A percentile compares a stretch with the other conserved stretches of the same genome.
phyloP scores from a whole-genome alignment of 2,113 vertebrate species.

The Muntiacus muntjak region DNA sequence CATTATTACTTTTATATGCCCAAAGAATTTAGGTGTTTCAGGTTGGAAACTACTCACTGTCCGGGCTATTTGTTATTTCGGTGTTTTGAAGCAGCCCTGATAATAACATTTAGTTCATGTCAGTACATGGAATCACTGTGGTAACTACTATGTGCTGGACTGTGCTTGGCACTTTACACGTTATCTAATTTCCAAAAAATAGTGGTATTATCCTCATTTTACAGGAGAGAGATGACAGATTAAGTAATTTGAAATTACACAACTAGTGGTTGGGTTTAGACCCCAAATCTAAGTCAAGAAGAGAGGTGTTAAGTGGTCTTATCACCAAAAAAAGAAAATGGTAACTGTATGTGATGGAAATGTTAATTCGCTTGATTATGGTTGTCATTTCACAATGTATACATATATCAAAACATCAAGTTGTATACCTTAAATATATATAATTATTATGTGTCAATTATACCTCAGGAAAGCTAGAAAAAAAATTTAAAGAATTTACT shows the following conservation, averaged over 20 bases:
- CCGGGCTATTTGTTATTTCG: not conserved
- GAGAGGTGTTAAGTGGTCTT: not conserved
- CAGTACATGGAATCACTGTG: not conserved
- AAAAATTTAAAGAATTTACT: not conserved
- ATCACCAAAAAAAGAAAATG: not conserved
- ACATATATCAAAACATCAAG: not conserved
- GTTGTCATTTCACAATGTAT: not conserved
- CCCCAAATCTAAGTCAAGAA: not conserved
- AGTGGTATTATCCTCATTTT: not conserved
- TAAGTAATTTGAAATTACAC: not conserved
- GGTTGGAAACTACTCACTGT: not conserved
- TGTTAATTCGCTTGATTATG: not conserved
- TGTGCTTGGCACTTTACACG: not conserved
- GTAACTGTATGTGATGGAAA: not conserved
- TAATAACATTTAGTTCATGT: not conserved
- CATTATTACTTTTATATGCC: not conserved
- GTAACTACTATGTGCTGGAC: not conserved
- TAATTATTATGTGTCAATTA: not conserved
- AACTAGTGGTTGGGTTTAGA: not conserved
- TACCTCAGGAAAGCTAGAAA: not conserved
- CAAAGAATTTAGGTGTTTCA: not conserved
- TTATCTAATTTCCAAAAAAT: not conserved
- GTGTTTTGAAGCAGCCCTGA: not conserved
- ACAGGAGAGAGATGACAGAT: not conserved
- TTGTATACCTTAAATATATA: not conserved